Conservation (phyloP, 2,888 invertebrate species). For the Colletes collaris region DNA sequence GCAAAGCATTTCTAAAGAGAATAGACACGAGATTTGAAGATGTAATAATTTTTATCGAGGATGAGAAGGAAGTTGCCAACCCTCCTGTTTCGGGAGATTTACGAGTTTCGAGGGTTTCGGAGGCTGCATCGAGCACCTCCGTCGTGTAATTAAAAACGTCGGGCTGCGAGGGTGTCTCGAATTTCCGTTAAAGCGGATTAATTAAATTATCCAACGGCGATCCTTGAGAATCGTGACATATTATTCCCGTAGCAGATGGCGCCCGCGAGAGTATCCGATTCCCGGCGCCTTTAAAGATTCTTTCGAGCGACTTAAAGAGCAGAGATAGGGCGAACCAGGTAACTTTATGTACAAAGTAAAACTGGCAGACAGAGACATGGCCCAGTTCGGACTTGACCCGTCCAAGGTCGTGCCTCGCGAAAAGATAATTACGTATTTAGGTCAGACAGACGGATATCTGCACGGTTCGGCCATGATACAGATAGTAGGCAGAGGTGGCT, state of each 20-base stretch:
- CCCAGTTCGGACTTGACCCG: conserved; percentile 77
- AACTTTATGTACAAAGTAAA: conserved; percentile 69
- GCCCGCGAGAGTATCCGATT: conserved; percentile 34
- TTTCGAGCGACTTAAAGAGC: conserved; percentile 13
- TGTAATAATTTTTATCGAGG: neutral
- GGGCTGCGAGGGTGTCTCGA: conserved; percentile 6
- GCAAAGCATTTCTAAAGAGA: too few relatives aligned
- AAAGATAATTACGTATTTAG: conserved; percentile 79
- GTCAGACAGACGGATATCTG: conserved; percentile 72
- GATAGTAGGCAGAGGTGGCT: conserved; percentile 46
- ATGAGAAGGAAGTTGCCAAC: neutral
- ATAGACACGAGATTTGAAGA: too few relatives aligned
- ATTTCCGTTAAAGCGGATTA: conserved; percentile 50
- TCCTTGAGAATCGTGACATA: conserved; percentile 30
- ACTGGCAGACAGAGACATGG: conserved; percentile 77
- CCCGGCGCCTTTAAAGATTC: conserved; percentile 39
- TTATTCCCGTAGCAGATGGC: conserved; percentile 37
- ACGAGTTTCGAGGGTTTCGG: neutral
- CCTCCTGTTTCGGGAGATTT: neutral
- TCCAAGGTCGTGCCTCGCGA: conserved; percentile 77
- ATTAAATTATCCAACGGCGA: conserved; percentile 40
- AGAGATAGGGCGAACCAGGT: conserved; percentile 60
- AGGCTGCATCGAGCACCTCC: conserved; percentile 16
- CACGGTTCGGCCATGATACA: conserved; percentile 58
- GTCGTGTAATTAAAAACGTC: conserved; percentile 32